Evolutionary conservation across 2,888 invertebrate species (phyloP).

Genomic region (Amphipoea lucens): DNA sequence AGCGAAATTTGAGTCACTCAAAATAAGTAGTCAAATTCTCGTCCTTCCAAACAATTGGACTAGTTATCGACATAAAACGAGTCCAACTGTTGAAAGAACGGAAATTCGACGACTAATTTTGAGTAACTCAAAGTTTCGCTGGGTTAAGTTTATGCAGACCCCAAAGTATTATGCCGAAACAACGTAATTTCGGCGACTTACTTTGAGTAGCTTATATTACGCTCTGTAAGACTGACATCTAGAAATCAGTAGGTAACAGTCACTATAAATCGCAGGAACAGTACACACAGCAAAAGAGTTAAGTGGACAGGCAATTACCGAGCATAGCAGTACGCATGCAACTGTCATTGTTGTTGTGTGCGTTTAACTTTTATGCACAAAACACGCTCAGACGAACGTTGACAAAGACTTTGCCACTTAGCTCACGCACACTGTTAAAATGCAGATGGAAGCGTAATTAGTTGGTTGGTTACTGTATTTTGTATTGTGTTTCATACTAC

Average conservation of each 20-base stretch:
- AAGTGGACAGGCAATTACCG: constrained; percentile 52
- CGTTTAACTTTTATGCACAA: constrained; percentile 47
- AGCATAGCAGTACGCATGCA: constrained; percentile 27
- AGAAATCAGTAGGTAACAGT: not conserved
- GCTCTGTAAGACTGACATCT: not conserved
- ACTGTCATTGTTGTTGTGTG: constrained; percentile 48
- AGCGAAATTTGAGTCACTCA: not conserved
- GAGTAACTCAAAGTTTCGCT: not conserved
- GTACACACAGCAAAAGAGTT: constrained; percentile 21
- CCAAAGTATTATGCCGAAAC: too few relatives aligned
- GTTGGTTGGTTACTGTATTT: constrained; percentile 37
- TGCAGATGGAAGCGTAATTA: constrained; percentile 43
- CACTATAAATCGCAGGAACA: constrained; percentile 6
- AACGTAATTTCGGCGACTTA: not conserved
- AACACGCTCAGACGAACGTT: constrained; percentile 43
- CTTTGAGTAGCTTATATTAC: not conserved
- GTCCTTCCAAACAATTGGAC: not conserved
- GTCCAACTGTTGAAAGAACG: not conserved
- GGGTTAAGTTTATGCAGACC: not conserved
- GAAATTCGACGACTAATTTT: not conserved
- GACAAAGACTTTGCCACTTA: constrained; percentile 51
- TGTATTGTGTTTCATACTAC: constrained; percentile 3
- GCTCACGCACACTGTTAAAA: constrained; percentile 47
- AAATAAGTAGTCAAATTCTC: not conserved
- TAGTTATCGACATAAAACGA: not conserved